Base-by-base conservation (phyloP, 2,888 invertebrate genomes). In the Netelia virgata region DNA sequence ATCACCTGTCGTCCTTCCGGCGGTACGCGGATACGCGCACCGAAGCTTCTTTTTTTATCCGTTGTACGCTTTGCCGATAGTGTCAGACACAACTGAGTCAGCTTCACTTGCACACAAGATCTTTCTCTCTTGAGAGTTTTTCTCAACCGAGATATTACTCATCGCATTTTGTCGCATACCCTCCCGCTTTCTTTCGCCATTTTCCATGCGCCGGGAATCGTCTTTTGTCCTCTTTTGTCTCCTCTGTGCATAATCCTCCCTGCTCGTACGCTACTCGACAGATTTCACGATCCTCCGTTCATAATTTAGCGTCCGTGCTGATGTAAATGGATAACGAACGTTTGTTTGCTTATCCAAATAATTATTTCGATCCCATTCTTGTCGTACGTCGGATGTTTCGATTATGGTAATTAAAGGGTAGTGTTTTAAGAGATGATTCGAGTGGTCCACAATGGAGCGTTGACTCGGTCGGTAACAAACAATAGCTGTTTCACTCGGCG, bases 21-120 rank as follows among this genome's bases (percentile, higher is more conserved):
- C 47, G n/a, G 59, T 50, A 14, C 16, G 18, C 66, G 18, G 14
- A 50, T 69, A 47, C 55, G 41, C 55, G 53, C 59, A 77, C 66
- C 41, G 23, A 11, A 63, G 57, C 10, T 16, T 6, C 16, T 57
- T 57, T 18, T 55, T 43, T 43, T 61, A 18, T 18, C 16, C 36
- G 20, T 72, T 59, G 20, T 16, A 72, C 47, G 47, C 50, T 77
- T 69, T 16, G 36, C 59, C 11, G 59, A 77, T 69, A 61, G 77
- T 59, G 77, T 77, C 68, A 68, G 47, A 36, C 23, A 68, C 76
- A 76, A 76, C 41, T 41, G 20, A 57, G 68, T 76, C 68, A 63
- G 18, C 76, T 66, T 76, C 76, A 76, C 66, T 69, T 69, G 77
- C 68, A 77, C 68, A 53, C 63, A 70, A 70, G 78, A 78, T 63